These are phyloP conservation scores for Lamellibrachia satsuma DNA, from an alignment of 2,888 invertebrate species.

Conservation along the genomic window DNA sequence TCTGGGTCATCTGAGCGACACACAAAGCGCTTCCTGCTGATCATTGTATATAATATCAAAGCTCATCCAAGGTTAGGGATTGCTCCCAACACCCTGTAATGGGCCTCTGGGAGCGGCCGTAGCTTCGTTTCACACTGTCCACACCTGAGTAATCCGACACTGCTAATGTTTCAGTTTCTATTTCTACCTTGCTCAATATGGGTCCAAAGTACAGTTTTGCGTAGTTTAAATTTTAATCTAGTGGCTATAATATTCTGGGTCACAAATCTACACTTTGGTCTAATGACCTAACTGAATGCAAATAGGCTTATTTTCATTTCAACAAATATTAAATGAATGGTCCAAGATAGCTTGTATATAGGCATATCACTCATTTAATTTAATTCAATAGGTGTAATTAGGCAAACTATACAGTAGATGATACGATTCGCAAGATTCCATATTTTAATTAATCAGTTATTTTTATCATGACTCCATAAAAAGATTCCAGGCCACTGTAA, in stretches of 20 bases:
- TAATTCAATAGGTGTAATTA: not conserved
- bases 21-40: slow-evolving; percentile 8
- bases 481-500: not conserved
- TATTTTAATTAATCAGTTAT: not conserved
- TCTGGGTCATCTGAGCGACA: not conserved
- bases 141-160: too few species aligned
- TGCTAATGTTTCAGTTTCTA: not conserved
- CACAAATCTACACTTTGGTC: not conserved
- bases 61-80: not conserved
- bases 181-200: not conserved
- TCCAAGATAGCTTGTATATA: not conserved
- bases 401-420: not conserved
- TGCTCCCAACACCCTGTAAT: not conserved
- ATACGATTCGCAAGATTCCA: not conserved
- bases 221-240: not conserved
- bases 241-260: not conserved
- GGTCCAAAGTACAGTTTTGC: not conserved
- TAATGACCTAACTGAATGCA: not conserved
- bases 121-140: not conserved
- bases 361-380: not conserved
- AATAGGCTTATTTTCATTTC: not conserved
- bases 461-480: not conserved
- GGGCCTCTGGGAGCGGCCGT: not conserved
- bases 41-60: not conserved
- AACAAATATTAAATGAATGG: not conserved